Evolutionary conservation across 1,140 invertebrate genomes (phyloP), one percentile per base, ranked within the genome.

Genomic region (Medauroidea extradentata): DNA sequence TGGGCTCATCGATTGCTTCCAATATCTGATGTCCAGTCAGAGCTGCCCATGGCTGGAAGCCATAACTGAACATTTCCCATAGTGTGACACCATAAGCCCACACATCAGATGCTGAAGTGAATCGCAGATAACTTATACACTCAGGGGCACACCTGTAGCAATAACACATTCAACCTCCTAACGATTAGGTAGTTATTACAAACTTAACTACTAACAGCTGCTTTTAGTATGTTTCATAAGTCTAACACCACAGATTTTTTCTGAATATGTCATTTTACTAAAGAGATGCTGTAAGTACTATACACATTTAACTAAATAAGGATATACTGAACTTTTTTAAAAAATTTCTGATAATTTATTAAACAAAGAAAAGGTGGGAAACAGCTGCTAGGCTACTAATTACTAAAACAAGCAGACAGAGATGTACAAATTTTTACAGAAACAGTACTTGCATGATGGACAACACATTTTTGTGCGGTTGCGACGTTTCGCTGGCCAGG

Each of bases 41-140:
- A 0, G 93, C 96, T 0, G 92, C 90, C 96, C 96, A 99, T 0
- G 96, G 96, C 74, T 98, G 94, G 70, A 96, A 94, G 9, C 96
- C 96, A 70, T 97, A 98, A 11, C 93, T 94, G 71, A 98, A 98
- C 91, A 99, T 96, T 76, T 99, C 97, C 96, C 96, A 99, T 0
- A 99, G 74, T n/a, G 94, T 96, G 0, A 99, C 95, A 9, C 90
- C 96, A 76, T 90, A 99, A 0, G 95, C 93, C 96, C 96, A 99
- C 0, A 98, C 93, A 74, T 99, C 97, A 65, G 91, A 96, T 1
- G 94, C 86, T 13, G 93, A 93, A 4, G 96, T 99, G 69, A 99
- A 99, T 59, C 91, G 85, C 48, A 98, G 78, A 73, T 93, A 98
- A 63, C 94, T 94, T 61, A 99, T 98, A 73, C 93, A 96, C 78